phyloP scores from a whole-genome alignment of 2,797 vertebrate genomes.

The Picus viridis region DNA sequence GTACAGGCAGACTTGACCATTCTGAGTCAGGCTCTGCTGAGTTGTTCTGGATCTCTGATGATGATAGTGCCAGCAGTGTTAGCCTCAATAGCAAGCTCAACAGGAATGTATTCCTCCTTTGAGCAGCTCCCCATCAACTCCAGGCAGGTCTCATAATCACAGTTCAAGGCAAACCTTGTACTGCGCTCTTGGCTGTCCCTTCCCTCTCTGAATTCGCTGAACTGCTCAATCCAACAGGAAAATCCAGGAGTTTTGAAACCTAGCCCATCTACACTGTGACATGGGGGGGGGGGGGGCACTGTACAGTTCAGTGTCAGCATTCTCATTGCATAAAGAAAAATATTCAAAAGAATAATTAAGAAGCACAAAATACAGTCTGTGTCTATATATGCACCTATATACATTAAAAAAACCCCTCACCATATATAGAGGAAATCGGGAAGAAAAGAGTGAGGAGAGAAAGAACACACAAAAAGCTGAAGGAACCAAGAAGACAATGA shows the following conservation, averaged over 20 bases:
- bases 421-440: neutral
- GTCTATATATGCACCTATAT: neutral
- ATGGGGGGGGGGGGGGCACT: neutral
- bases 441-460: neutral
- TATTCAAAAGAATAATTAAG: neutral
- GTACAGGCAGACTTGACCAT: accelerated
- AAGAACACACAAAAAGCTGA: neutral
- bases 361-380: neutral
- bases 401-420: neutral
- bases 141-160: neutral
- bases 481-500: neutral
- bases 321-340: neutral
- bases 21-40: neutral
- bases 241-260: neutral
- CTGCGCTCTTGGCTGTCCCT: neutral
- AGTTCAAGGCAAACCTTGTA: neutral
- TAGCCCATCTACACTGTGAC: accelerated
- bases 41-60: neutral
- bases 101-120: neutral
- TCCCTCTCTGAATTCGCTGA: neutral
- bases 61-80: accelerated
- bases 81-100: neutral
- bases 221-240: neutral
- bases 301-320: neutral
- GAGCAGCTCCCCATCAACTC: neutral